These are phyloP conservation scores for Leptopterna dolabrata DNA, from an alignment of 2,888 invertebrate genomes.

Conservation along the genomic window DNA sequence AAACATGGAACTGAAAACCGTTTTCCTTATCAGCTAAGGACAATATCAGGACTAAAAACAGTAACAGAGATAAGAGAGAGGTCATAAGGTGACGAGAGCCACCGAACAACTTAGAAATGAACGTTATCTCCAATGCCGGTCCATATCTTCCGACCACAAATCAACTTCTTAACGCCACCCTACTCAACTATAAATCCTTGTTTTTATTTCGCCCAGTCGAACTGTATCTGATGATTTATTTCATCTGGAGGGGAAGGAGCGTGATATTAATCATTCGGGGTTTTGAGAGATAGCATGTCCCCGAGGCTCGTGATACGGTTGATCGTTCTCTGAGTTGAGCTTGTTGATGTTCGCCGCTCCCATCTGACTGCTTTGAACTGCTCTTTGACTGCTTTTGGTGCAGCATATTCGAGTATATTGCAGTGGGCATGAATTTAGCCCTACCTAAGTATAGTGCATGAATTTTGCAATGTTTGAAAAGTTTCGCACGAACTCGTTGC, in stretches of 20 bases:
- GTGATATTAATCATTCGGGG: conserved; percentile 8
- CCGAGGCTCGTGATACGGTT: neutral
- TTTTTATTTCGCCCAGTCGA: conserved; percentile 20
- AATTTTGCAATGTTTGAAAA: too few relatives aligned
- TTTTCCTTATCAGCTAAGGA: neutral
- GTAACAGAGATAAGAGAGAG: neutral
- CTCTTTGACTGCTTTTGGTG: too few relatives aligned
- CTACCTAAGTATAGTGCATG: too few relatives aligned
- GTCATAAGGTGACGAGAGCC: conserved; percentile 26
- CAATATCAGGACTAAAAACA: neutral
- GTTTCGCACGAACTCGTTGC: too few relatives aligned
- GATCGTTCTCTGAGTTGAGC: neutral
- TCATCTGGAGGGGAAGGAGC: neutral
- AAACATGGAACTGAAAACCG: neutral
- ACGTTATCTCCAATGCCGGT: neutral
- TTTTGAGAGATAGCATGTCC: conserved; percentile 14
- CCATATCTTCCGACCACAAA: conserved; percentile 2
- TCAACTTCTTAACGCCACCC: conserved; percentile 40
- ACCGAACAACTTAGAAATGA: conserved; percentile 10
- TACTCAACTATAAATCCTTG: conserved; percentile 32
- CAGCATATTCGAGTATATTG: too few relatives aligned
- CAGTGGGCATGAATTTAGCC: too few relatives aligned
- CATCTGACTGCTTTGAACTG: too few relatives aligned
- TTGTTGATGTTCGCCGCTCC: neutral
- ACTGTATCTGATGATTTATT: conserved; percentile 31